Percentiles rank a stretch among this genome's conserved stretches.
These are phyloP conservation scores for Aethina tumida DNA, from an alignment of 1,140 invertebrate genomes.

Conservation along the genomic window DNA sequence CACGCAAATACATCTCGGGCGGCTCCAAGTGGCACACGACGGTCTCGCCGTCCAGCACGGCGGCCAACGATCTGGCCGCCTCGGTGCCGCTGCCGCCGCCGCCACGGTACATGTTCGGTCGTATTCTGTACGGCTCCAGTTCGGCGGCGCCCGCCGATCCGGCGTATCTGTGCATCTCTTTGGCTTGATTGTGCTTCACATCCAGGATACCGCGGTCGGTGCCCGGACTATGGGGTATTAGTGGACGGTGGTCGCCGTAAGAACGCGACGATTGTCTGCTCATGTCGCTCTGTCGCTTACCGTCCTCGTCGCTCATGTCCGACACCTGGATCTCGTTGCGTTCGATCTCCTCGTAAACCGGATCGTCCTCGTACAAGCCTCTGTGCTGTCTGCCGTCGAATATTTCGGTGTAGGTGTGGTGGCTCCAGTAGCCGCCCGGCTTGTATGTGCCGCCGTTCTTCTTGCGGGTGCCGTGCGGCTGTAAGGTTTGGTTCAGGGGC, in stretches of 20 bases:
- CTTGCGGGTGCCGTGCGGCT: constrained; percentile 23
- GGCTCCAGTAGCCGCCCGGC: constrained; percentile 39
- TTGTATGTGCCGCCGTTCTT: constrained; percentile 30
- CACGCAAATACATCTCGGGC: constrained; percentile 33
- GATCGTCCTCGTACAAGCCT: constrained; percentile 51
- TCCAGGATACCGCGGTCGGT: constrained; percentile 30
- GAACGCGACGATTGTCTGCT: constrained; percentile 65
- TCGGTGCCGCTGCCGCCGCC: constrained; percentile 39
- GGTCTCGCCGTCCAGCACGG: constrained; percentile 70
- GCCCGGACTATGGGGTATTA: constrained; percentile 40
- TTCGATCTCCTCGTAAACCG: constrained; percentile 75
- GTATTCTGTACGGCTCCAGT: constrained; percentile 36
- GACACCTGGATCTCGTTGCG: constrained; percentile 56
- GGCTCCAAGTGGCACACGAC: constrained; percentile 74
- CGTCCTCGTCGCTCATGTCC: constrained; percentile 68
- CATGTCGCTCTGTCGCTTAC: constrained; percentile 66
- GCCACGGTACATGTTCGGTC: constrained; percentile 36
- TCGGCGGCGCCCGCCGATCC: constrained; percentile 51
- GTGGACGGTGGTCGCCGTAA: constrained; percentile 68
- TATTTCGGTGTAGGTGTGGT: constrained; percentile 57
- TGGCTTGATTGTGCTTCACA: constrained; percentile 23
- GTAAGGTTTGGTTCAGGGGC: constrained; percentile 24
- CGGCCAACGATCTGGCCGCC: constrained; percentile 53
- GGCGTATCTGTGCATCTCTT: constrained; percentile 34
- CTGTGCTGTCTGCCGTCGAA: constrained; percentile 39